phyloP scores from a whole-genome alignment of 2,888 invertebrate genomes.

The Amphiduros pacificus region DNA sequence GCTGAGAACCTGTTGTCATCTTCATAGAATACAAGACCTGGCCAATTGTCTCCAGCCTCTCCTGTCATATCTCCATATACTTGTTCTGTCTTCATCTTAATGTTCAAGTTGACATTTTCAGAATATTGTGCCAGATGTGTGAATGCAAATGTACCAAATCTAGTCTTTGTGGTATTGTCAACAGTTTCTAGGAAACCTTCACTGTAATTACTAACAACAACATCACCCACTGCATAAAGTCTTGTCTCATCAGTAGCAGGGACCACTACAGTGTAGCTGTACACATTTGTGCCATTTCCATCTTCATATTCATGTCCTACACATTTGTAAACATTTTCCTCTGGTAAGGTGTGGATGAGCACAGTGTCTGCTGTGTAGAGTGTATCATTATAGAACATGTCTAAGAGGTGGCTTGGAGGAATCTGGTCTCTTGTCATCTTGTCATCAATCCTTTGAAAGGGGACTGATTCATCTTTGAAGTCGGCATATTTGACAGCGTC shows the following conservation, averaged over 20 bases:
- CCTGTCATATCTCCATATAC: neutral
- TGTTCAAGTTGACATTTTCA: neutral
- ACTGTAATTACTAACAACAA: neutral
- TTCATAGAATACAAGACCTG: neutral
- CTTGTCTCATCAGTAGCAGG: neutral
- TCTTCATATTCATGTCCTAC: neutral
- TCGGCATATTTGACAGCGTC: constrained; percentile 4
- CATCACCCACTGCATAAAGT: neutral
- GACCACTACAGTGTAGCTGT: neutral
- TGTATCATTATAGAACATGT: neutral
- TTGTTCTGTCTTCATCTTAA: neutral
- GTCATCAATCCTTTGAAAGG: neutral
- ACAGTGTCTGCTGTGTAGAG: neutral
- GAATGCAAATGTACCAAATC: neutral
- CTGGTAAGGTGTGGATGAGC: neutral
- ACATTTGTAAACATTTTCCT: neutral
- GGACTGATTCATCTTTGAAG: neutral
- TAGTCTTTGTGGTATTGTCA: neutral
- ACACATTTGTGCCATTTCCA: neutral
- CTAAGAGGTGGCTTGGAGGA: neutral
- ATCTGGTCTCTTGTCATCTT: neutral
- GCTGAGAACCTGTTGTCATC: neutral
- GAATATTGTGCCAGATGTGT: neutral
- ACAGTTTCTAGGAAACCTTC: neutral
- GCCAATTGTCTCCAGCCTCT: constrained; percentile 2